phyloP scores from a whole-genome alignment of 2,888 invertebrate genomes.

The Pachliopta kotzebuea region DNA sequence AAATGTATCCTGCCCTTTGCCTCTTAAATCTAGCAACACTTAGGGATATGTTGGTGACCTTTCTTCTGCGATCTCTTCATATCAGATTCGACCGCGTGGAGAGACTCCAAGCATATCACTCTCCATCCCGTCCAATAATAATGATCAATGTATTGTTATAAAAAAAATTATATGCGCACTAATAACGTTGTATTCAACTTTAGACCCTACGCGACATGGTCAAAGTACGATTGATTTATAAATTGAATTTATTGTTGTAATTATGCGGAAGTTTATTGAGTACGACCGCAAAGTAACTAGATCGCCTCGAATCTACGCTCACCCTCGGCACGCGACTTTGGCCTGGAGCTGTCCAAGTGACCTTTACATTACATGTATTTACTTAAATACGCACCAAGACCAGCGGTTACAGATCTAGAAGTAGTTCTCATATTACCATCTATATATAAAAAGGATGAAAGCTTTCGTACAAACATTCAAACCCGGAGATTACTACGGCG shows the following conservation, averaged over 20 bases:
- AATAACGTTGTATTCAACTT: background rate
- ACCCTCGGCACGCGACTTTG: slow-evolving; percentile 24
- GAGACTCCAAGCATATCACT: no score
- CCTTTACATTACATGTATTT: slow-evolving; percentile 1
- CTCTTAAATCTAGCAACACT: no score
- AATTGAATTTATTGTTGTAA: slow-evolving; percentile 4
- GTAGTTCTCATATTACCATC: background rate
- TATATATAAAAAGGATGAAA: background rate
- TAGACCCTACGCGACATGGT: background rate
- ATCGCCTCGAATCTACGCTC: slow-evolving; percentile 14
- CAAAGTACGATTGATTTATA: background rate
- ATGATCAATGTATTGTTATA: no score
- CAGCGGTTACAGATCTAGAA: background rate
- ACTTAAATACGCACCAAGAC: background rate
- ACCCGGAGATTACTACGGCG: no score
- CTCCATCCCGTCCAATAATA: no score
- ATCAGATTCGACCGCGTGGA: no score
- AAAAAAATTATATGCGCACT: no score
- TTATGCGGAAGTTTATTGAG: background rate
- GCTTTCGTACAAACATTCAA: no score
- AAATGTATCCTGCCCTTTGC: no score
- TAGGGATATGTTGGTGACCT: no score
- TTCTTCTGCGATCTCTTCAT: no score
- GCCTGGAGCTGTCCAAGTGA: slow-evolving; percentile 14
- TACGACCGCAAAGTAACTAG: slow-evolving; percentile 1